phyloP scores from a whole-genome alignment of 1,140 invertebrate species.

The Drosophila takahashii region DNA sequence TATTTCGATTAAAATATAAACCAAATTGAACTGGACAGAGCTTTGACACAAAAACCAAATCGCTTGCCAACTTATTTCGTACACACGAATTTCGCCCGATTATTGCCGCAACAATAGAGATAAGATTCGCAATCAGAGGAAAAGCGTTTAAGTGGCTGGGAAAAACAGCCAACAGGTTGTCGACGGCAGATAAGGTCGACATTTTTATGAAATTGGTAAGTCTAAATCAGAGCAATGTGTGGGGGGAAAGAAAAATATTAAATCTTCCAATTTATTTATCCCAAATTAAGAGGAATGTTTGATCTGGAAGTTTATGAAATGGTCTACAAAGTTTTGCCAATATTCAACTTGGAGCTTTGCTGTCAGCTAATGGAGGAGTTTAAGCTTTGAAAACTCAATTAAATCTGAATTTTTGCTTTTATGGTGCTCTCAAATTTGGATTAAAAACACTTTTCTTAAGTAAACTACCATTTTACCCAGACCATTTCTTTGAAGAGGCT shows the following conservation, averaged over 20 bases:
- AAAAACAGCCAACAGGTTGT: constrained; percentile 63
- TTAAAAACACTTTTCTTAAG: neutral
- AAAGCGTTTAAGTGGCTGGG: constrained; percentile 24
- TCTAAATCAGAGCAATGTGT: neutral
- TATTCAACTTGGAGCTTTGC: constrained; percentile 10
- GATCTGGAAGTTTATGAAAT: constrained; percentile 16
- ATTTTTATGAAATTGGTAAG: constrained; percentile 49
- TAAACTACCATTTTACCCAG: neutral
- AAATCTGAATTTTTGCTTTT: neutral
- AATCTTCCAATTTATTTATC: neutral
- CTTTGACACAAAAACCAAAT: constrained; percentile 71
- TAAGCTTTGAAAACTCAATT: neutral
- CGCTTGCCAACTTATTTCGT: constrained; percentile 52
- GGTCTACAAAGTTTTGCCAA: constrained; percentile 9
- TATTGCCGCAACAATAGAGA: constrained; percentile 22
- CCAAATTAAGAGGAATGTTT: neutral
- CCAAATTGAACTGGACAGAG: constrained; percentile 75
- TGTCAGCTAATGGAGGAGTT: neutral
- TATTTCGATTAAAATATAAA: constrained; percentile 79
- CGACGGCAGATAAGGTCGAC: constrained; percentile 14
- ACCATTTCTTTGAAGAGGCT: neutral
- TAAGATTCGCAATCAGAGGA: constrained; percentile 25
- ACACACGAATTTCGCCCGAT: constrained; percentile 6
- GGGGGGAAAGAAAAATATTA: neutral
- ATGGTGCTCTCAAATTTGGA: neutral